Conservation (phyloP, 2,797 vertebrate species). For the Otolemur crassicaudatus region DNA sequence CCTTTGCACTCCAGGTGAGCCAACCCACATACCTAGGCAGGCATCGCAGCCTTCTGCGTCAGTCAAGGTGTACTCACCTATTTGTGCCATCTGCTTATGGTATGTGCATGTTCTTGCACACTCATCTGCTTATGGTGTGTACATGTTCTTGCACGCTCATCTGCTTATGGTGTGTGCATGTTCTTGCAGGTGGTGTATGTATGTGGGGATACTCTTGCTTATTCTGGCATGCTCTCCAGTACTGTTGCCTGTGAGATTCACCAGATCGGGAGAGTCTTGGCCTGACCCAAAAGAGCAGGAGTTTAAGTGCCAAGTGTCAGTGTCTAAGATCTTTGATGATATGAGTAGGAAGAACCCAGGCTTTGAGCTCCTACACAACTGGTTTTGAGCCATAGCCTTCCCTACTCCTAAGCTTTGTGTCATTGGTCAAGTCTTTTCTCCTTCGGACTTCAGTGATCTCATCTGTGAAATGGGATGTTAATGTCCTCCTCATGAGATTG, state of each 20-base stretch:
- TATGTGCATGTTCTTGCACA: too few species aligned
- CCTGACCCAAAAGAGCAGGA: slow-evolving; percentile 28
- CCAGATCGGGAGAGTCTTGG: neutral
- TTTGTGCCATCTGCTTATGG: neutral
- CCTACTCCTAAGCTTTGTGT: neutral
- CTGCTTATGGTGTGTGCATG: neutral
- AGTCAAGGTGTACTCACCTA: neutral
- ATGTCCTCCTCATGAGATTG: neutral
- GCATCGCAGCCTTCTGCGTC: neutral
- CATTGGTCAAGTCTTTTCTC: neutral
- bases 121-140: too few species aligned
- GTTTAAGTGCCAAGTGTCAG: neutral
- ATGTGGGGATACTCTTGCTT: neutral
- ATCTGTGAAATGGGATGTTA: neutral
- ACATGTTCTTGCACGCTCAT: neutral
- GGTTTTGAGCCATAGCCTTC: neutral
- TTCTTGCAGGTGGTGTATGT: neutral
- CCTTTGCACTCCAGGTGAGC: neutral
- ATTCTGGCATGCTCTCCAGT: neutral
- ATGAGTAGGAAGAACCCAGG: neutral
- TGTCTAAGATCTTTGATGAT: slow-evolving; percentile 20
- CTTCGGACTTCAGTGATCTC: neutral
- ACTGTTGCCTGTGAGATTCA: neutral
- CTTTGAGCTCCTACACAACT: neutral
- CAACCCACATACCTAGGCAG: neutral